A percentile compares a stretch with the other conserved stretches of the same genome.
Conservation (phyloP, 2,888 invertebrate species). For the Drosophila pseudotakahashii region DNA sequence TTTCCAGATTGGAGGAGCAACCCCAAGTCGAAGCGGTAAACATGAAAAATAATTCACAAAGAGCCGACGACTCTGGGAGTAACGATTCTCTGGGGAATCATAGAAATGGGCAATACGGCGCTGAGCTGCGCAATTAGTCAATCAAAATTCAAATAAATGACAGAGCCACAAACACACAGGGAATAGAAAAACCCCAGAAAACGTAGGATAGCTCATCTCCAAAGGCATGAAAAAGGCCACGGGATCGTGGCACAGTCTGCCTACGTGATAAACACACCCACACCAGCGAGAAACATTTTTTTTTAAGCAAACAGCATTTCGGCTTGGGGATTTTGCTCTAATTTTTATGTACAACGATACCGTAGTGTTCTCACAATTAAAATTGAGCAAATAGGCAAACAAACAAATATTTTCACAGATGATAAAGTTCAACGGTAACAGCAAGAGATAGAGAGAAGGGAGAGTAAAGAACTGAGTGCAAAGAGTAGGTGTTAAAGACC, state of each 20-base stretch:
- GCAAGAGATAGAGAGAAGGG: conserved; percentile 13
- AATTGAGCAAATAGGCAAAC: conserved; percentile 71
- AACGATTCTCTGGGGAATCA: conserved; percentile 3
- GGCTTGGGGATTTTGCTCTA: conserved; percentile 77
- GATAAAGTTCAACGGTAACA: conserved; percentile 65
- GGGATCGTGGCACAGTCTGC: conserved; percentile 63
- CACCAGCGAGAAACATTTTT: conserved; percentile 27
- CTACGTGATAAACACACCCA: conserved; percentile 63
- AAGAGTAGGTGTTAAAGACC: conserved; percentile 73
- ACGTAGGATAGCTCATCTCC: conserved; percentile 17
- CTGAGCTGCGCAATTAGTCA: conserved; percentile 78
- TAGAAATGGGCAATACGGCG: conserved; percentile 39
- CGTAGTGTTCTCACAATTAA: conserved; percentile 70
- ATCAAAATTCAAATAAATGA: conserved; percentile 76
- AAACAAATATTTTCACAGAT: conserved; percentile 81
- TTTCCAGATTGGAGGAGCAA: conserved; percentile 14
- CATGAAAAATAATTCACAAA: conserved; percentile 26
- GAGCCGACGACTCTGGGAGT: conserved; percentile 10
- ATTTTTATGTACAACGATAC: conserved; percentile 55
- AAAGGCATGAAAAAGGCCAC: conserved; percentile 76
- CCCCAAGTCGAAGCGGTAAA: conserved; percentile 37
- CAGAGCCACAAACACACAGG: conserved; percentile 18
- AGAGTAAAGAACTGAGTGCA: conserved; percentile 15
- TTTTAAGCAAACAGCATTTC: conserved; percentile 58
- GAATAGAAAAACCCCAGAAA: conserved; percentile 3